A percentile compares a stretch with the other conserved stretches of the same genome.
Conservation (phyloP, 2,113 vertebrate species). For the Callipepla squamata region DNA sequence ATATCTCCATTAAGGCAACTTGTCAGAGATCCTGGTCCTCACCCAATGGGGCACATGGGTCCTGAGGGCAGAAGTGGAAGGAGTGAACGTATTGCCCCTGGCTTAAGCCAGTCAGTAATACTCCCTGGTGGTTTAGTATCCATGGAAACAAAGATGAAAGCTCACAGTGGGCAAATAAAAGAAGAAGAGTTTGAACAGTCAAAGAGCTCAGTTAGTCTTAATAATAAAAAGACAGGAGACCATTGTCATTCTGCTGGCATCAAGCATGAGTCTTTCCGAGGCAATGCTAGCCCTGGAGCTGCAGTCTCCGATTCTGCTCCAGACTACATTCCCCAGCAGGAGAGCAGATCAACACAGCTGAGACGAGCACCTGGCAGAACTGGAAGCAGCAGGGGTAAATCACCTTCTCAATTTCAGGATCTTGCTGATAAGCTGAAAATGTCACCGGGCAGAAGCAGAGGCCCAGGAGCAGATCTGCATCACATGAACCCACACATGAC, state of each 20-base stretch:
- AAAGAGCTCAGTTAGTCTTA: conserved; percentile 76
- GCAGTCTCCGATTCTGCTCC: conserved; percentile 73
- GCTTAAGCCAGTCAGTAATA: conserved; percentile 83
- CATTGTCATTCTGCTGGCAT: conserved; percentile 79
- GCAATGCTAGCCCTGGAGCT: conserved; percentile 78
- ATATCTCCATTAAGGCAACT: conserved; percentile 90
- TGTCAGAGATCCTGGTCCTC: conserved; percentile 80
- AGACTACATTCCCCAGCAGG: conserved; percentile 78
- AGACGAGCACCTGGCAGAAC: conserved; percentile 77
- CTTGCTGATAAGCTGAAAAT: conserved; percentile 83
- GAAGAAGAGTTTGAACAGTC: conserved; percentile 81
- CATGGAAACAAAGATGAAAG: conserved; percentile 82
- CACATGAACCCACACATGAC: conserved; percentile 83
- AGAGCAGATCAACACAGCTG: conserved; percentile 74
- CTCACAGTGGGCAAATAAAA: conserved; percentile 81
- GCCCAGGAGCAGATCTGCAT: conserved; percentile 79
- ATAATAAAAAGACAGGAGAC: conserved; percentile 80
- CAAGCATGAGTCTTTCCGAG: conserved; percentile 81
- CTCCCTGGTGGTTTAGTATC: conserved; percentile 82
- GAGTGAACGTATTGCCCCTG: conserved; percentile 79
- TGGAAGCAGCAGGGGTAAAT: conserved; percentile 79
- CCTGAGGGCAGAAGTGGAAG: conserved; percentile 78
- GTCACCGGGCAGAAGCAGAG: conserved; percentile 83
- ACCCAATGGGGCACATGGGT: conserved; percentile 78
- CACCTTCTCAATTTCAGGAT: conserved; percentile 83